Conservation (phyloP, 1,140 invertebrate species). For the Diorhabda carinulata region DNA sequence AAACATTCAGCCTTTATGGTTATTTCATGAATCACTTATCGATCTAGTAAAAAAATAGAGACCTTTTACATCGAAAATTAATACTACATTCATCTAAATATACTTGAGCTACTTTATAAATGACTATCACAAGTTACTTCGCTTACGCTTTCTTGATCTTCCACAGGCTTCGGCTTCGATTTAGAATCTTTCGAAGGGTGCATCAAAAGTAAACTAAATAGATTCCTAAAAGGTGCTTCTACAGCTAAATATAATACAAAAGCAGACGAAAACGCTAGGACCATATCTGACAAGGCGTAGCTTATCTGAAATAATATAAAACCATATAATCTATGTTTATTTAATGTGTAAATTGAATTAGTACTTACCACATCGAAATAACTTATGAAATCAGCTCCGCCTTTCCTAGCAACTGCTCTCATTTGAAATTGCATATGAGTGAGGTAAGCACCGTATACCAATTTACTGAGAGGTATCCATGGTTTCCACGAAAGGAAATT, state of each 20-base stretch:
- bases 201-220: conserved; percentile 34
- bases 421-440: conserved; percentile 52
- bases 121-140: conserved; percentile 32
- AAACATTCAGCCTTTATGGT: too few relatives aligned
- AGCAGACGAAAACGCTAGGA: conserved; percentile 43
- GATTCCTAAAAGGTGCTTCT: conserved; percentile 52
- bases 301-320: conserved; percentile 31
- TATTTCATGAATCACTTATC: too few relatives aligned
- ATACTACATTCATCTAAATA: too few relatives aligned
- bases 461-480: conserved; percentile 64
- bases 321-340: not conserved
- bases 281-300: conserved; percentile 43
- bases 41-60: too few relatives aligned
- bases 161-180: conserved; percentile 12
- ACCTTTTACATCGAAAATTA: too few relatives aligned
- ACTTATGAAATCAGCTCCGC: conserved; percentile 37
- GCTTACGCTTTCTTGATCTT: conserved; percentile 25
- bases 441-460: conserved; percentile 70
- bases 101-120: conserved; percentile 18
- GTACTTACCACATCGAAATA: conserved; percentile 44
- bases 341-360: not conserved
- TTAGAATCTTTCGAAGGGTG: conserved; percentile 18
- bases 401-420: conserved; percentile 49
- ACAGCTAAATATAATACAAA: conserved; percentile 49
- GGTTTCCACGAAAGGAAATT: conserved; percentile 52